A percentile compares a stretch with the other conserved stretches of the same genome.
Evolutionary conservation across 2,888 invertebrate species (phyloP).

Genomic region (Boloria euphrosyne): DNA sequence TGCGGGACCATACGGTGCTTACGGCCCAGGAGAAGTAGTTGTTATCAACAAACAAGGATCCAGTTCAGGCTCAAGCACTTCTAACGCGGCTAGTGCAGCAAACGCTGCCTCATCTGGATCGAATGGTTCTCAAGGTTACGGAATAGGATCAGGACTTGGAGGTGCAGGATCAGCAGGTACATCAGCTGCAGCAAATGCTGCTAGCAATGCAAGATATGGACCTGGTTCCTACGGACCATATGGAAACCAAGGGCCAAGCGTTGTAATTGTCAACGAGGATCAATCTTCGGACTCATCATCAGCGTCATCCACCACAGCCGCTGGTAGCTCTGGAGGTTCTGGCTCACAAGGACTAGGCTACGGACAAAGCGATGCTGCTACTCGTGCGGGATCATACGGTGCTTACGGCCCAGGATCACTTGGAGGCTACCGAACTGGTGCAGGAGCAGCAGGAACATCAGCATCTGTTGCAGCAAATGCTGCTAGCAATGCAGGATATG

Average conservation of each 20-base stretch:
- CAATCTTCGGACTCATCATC: not conserved
- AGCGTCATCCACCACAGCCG: not conserved
- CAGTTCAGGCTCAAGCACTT: slow-evolving; percentile 18
- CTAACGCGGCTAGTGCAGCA: slow-evolving; percentile 19
- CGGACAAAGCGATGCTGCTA: not conserved
- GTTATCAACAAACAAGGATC: slow-evolving; percentile 14
- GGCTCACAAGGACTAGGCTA: too few species aligned
- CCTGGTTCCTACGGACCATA: not conserved
- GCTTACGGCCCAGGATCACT: not conserved
- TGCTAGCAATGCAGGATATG: slow-evolving; percentile 1
- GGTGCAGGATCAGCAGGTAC: not conserved
- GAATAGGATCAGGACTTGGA: slow-evolving; percentile 15
- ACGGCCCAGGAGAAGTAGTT: not conserved
- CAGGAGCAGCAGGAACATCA: too few species aligned
- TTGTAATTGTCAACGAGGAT: slow-evolving; percentile 35
- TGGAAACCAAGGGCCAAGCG: slow-evolving; percentile 20
- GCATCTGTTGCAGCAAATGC: slow-evolving; percentile 4
- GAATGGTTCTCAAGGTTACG: not conserved
- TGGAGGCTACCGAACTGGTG: not conserved
- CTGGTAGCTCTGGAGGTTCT: too few species aligned
- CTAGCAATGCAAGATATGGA: not conserved
- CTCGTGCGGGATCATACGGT: slow-evolving; percentile 1
- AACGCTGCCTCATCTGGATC: slow-evolving; percentile 14
- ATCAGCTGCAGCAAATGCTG: slow-evolving; percentile 5
- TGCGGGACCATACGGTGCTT: not conserved